These are phyloP conservation scores for Lamproptera curius DNA, from an alignment of 2,888 invertebrate species.

Conservation along the genomic window DNA sequence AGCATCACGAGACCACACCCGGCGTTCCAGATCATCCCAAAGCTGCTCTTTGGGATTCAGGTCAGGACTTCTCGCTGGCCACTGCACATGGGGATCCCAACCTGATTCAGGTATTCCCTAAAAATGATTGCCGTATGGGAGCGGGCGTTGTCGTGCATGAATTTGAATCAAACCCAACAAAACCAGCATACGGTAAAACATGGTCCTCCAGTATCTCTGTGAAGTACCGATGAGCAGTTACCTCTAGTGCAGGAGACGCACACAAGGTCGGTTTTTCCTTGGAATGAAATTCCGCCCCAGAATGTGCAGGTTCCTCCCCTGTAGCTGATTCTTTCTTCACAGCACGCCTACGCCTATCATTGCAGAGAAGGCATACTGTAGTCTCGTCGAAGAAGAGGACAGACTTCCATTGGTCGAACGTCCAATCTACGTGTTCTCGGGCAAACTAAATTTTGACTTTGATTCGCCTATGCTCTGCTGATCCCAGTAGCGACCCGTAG, in stretches of 20 bases:
- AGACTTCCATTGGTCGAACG: too few relatives aligned
- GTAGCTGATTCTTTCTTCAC: background rate
- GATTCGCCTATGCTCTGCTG: conserved; percentile 19
- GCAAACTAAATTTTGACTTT: conserved; percentile 23
- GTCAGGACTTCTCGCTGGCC: conserved; percentile 1
- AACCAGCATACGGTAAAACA: background rate
- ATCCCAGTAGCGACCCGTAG: conserved; percentile 17
- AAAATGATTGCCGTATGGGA: background rate
- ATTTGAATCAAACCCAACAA: conserved; percentile 1
- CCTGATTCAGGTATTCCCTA: background rate
- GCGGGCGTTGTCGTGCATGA: conserved; percentile 1
- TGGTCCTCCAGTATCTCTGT: background rate
- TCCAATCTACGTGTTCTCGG: conserved; percentile 22
- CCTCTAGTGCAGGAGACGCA: background rate
- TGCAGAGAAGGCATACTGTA: conserved; percentile 21
- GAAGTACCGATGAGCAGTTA: background rate
- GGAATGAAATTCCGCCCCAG: background rate
- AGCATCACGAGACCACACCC: conserved; percentile 1
- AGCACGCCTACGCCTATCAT: conserved; percentile 21
- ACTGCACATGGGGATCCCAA: too few relatives aligned
- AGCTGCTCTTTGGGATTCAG: background rate
- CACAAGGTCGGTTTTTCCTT: background rate
- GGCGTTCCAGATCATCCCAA: conserved; percentile 1
- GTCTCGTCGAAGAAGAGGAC: too few relatives aligned
- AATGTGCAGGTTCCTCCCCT: conserved; percentile 18